These are phyloP conservation scores for Ladona fulva DNA, from an alignment of 1,140 invertebrate genomes.

Conservation along the genomic window DNA sequence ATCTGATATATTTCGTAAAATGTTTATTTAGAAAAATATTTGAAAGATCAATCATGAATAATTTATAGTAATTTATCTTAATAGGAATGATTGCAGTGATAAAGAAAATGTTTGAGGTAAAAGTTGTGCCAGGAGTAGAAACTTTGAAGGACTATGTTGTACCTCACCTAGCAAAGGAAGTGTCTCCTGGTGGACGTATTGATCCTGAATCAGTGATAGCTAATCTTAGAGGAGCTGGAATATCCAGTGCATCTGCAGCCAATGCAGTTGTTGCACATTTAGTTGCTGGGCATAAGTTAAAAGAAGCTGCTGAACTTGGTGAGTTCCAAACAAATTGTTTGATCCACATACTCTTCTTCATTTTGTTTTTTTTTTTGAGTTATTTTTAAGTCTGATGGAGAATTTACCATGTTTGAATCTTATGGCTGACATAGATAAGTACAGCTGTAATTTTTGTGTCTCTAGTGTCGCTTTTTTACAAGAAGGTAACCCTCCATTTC, in stretches of 20 bases:
- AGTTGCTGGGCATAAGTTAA: constrained; percentile 42
- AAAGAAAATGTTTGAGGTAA: background rate
- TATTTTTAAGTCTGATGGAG: too few species aligned
- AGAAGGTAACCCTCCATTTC: too few species aligned
- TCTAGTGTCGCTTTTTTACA: too few species aligned
- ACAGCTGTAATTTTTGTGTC: too few species aligned
- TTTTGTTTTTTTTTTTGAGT: too few species aligned
- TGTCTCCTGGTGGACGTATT: background rate
- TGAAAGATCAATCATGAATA: too few species aligned
- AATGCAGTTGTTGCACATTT: constrained; percentile 46
- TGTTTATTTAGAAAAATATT: too few species aligned
- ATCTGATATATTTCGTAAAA: too few species aligned
- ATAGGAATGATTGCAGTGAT: background rate
- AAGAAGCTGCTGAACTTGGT: constrained; percentile 43
- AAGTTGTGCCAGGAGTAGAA: background rate
- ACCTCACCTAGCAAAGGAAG: background rate
- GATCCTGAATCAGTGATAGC: background rate
- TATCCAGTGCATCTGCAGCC: constrained; percentile 44
- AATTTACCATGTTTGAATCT: too few species aligned
- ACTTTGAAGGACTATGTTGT: background rate
- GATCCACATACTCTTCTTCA: constrained; percentile 1
- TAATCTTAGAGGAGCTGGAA: constrained; percentile 31
- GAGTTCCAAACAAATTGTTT: too few species aligned
- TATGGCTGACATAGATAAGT: too few species aligned
- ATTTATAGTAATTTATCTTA: too few species aligned